phyloP scores from a whole-genome alignment of 2,888 invertebrate species.

The Volucella zonaria region DNA sequence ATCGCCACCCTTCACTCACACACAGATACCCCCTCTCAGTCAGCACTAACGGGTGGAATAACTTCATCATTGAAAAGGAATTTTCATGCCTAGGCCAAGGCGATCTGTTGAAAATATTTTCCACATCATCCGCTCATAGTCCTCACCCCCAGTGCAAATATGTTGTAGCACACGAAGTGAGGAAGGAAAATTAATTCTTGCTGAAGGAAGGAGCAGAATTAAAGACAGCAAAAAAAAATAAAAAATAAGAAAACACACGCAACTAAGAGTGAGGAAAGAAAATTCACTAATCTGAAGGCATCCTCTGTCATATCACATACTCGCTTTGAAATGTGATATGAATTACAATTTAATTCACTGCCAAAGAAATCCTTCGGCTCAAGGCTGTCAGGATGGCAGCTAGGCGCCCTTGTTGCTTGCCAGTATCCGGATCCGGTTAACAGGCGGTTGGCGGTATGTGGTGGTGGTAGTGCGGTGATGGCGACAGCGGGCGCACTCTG shows the following conservation, averaged over 20 bases:
- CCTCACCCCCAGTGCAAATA: not conserved
- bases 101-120: slow-evolving; percentile 24
- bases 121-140: not conserved
- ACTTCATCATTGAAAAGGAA: slow-evolving; percentile 29
- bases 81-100: slow-evolving; percentile 8
- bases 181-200: slow-evolving; percentile 45
- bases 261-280: slow-evolving; percentile 9
- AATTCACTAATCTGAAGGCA: slow-evolving; percentile 58
- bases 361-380: slow-evolving; percentile 46
- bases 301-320: slow-evolving; percentile 58
- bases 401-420: slow-evolving; percentile 37
- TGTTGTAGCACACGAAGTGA: not conserved
- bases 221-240: not conserved
- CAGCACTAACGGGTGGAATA: slow-evolving; percentile 15
- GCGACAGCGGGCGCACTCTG: not conserved
- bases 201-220: slow-evolving; percentile 17
- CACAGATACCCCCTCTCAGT: not conserved
- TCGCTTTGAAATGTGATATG: slow-evolving; percentile 57
- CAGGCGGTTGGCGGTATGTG: not conserved
- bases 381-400: slow-evolving; percentile 42
- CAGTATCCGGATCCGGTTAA: not conserved
- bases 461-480: not conserved
- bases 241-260: slow-evolving; percentile 3
- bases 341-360: slow-evolving; percentile 64
- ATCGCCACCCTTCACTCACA: not conserved